A percentile compares a stretch with the other conserved stretches of the same genome.
These are phyloP conservation scores for Pseudococcus longispinus DNA, from an alignment of 2,888 invertebrate genomes.

Conservation along the genomic window DNA sequence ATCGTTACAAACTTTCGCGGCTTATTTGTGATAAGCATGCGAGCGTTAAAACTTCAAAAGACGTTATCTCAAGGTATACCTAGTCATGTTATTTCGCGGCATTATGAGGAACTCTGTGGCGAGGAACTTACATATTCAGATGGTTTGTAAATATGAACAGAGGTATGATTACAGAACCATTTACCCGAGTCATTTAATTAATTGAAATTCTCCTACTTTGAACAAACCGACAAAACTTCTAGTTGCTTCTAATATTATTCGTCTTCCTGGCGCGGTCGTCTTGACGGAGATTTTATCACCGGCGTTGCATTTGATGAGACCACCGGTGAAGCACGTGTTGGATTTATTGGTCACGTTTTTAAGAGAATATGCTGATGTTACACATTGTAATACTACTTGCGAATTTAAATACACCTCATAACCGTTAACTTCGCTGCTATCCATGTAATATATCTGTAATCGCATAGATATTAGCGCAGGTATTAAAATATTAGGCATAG, in stretches of 20 bases:
- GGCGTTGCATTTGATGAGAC: constrained; percentile 52
- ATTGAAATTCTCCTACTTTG: constrained; percentile 48
- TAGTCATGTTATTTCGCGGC: not conserved
- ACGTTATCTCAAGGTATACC: too few relatives aligned
- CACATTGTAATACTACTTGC: not conserved
- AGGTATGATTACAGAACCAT: not conserved
- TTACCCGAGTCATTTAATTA: constrained; percentile 11
- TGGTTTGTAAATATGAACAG: not conserved
- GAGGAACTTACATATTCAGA: not conserved
- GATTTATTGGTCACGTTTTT: not conserved
- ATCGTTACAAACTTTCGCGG: not conserved
- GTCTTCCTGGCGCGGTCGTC: constrained; percentile 42
- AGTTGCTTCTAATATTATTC: constrained; percentile 47
- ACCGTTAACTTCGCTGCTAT: constrained; percentile 10
- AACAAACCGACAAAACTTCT: constrained; percentile 57
- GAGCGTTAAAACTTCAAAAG: not conserved
- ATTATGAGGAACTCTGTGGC: not conserved
- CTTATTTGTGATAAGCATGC: not conserved
- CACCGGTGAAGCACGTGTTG: constrained; percentile 56
- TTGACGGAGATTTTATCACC: constrained; percentile 53
- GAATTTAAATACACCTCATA: not conserved
- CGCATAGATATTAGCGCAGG: not conserved
- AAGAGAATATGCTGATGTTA: not conserved
- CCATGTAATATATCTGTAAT: constrained; percentile 10
- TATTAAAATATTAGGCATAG: not conserved